A percentile compares a stretch with the other conserved stretches of the same genome.
Conservation (phyloP, 1,140 invertebrate genomes). For the Gryllus bimaculatus region DNA sequence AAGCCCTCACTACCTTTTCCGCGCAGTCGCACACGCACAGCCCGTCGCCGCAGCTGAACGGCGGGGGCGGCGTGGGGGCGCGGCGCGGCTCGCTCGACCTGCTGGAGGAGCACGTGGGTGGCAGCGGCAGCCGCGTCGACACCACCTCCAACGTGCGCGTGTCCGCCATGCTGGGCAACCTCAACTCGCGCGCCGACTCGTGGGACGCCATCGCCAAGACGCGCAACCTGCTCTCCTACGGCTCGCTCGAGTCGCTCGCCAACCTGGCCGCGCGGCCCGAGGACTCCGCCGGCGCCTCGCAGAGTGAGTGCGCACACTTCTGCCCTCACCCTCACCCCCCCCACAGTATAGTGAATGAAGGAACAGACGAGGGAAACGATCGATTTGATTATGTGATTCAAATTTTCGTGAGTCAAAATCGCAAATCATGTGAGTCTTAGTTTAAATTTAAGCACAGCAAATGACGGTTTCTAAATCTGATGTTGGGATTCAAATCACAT, state of each 20-base stretch:
- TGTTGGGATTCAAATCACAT: no score
- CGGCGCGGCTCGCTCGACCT: slow-evolving; percentile 14
- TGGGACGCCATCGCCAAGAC: slow-evolving; percentile 76
- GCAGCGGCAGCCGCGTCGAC: slow-evolving; percentile 44
- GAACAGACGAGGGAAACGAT: no score
- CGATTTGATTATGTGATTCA: no score
- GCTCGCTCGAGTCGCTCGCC: slow-evolving; percentile 54
- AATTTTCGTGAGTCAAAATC: no score
- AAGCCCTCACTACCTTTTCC: no score
- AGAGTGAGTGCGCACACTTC: background rate
- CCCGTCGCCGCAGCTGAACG: background rate
- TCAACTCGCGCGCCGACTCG: slow-evolving; percentile 54
- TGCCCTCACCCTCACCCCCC: no score
- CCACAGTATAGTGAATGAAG: no score
- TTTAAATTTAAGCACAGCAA: no score
- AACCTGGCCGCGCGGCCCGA: slow-evolving; percentile 41
- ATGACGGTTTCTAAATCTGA: no score
- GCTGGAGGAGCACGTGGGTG: slow-evolving; percentile 21
- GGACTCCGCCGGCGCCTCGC: background rate
- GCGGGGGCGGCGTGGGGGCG: slow-evolving; percentile 8
- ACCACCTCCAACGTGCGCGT: slow-evolving; percentile 56
- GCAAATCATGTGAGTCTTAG: no score
- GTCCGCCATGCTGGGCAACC: slow-evolving; percentile 50
- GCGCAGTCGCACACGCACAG: background rate
- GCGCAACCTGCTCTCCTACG: slow-evolving; percentile 56